Evolutionary conservation across 2,797 vertebrate species (phyloP).

Genomic region (Australoheros facetus): DNA sequence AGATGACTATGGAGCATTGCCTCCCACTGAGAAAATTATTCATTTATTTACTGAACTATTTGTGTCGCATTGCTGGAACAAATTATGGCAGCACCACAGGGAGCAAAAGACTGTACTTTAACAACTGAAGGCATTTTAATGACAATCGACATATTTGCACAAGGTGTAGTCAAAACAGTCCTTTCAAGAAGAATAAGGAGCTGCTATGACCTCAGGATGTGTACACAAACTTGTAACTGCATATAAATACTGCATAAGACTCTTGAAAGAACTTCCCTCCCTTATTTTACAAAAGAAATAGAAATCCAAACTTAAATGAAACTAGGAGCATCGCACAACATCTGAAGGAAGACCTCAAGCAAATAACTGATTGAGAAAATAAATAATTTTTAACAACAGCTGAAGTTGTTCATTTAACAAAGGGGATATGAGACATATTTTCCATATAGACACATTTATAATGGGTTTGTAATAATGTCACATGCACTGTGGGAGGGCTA

Average conservation of each 20-base stretch:
- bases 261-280: constrained; percentile 11
- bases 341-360: background rate
- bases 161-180: constrained; percentile 33
- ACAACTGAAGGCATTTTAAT: constrained; percentile 47
- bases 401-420: constrained; percentile 1
- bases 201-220: background rate
- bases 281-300: constrained; percentile 38
- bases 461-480: constrained; percentile 24
- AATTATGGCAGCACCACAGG: background rate
- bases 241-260: constrained; percentile 56
- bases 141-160: constrained; percentile 50
- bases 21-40: background rate
- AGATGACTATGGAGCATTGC: background rate
- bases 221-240: constrained; percentile 25
- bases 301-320: constrained; percentile 47
- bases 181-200: constrained; percentile 13
- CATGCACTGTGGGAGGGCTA: background rate
- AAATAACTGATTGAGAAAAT: constrained; percentile 50
- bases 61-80: background rate
- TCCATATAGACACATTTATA: constrained; percentile 21
- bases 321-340: constrained; percentile 24
- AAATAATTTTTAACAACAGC: constrained; percentile 39
- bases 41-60: background rate
- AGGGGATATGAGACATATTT: constrained; percentile 15
- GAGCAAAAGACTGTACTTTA: background rate